These are phyloP conservation scores for Odontamblyopus rebecca DNA, from an alignment of 2,797 vertebrate genomes.

Conservation along the genomic window DNA sequence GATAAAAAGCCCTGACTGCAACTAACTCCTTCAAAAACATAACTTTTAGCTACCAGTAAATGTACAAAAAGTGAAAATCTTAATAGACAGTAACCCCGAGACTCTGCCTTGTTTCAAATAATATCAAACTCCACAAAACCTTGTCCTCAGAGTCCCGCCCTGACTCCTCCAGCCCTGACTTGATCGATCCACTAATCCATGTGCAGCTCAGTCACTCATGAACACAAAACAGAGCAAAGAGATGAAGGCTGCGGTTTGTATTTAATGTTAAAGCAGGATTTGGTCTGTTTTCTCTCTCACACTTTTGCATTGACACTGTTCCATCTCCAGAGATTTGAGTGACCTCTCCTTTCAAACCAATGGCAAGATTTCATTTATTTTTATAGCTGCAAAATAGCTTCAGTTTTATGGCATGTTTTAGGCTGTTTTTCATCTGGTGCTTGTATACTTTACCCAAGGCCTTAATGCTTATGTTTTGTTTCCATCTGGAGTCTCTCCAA, in stretches of 20 bases:
- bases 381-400: too few relatives aligned
- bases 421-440: neutral
- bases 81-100: conserved; percentile 24
- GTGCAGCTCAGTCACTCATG: conserved; percentile 61
- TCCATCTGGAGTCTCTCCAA: too few relatives aligned
- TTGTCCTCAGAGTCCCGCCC: conserved; percentile 23
- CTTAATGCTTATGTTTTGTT: too few relatives aligned
- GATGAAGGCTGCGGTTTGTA: conserved; percentile 35
- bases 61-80: neutral
- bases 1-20: too few relatives aligned
- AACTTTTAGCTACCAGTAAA: neutral
- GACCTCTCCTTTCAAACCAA: conserved; percentile 6
- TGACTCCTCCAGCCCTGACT: conserved; percentile 34
- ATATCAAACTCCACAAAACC: conserved; percentile 34
- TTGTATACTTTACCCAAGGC: neutral
- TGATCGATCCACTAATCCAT: conserved; percentile 63
- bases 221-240: conserved; percentile 55
- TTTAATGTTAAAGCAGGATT: conserved; percentile 24
- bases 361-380: conserved; percentile 21
- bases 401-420: neutral
- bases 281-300: neutral
- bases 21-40: neutral
- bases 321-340: conserved; percentile 1
- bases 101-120: conserved; percentile 42
- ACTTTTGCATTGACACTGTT: neutral